Base-by-base conservation (phyloP, 2,113 vertebrate species). In the Monopterus albus region DNA sequence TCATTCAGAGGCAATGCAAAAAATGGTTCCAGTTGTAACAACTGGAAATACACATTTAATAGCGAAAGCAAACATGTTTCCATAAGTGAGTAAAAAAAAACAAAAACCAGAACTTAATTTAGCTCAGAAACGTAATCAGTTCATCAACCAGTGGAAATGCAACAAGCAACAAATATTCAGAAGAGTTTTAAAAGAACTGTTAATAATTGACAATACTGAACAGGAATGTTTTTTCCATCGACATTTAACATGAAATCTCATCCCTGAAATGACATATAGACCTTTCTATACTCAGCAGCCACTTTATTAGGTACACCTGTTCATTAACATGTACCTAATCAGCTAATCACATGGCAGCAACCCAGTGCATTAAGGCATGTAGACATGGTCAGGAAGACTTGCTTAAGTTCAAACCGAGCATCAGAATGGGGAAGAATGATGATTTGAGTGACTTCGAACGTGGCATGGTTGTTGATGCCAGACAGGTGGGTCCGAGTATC, bases 211-310 rank as follows among this genome's bases (percentile, higher is more conserved):
- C 9, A 42, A n/a, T n/a, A n/a, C n/a, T n/a, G n/a, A n/a, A n/a
- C n/a, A n/a, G n/a, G n/a, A n/a, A n/a, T n/a, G n/a, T n/a, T n/a
- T n/a, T n/a, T n/a, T n/a, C n/a, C n/a, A 1, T 43, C 3, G 46
- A 38, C 28, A 35, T 4, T 12, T n/a, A 43, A 14, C 17, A 42
- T 7, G 35, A 45, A 63, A 35, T 6, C 63, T 28, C 5, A 40
- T 36, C 55, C 50, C 52, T 75, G 66, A 73, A 75, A 46, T 43
- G 15, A 33, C 10, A 68, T 5, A 1, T 3, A 59, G 31, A 64
- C 14, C 38, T 72, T 33, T 72, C 7, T 53, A 36, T 60, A 63
- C 14, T 60, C 20, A 57, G n/a, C 56, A 13, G 29, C 38, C 8
- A n/a, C n/a, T n/a, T n/a, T n/a, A n/a, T n/a, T n/a, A n/a, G n/a